Conservation (phyloP, 2,888 invertebrate genomes). For the Cephonodes hylas region DNA sequence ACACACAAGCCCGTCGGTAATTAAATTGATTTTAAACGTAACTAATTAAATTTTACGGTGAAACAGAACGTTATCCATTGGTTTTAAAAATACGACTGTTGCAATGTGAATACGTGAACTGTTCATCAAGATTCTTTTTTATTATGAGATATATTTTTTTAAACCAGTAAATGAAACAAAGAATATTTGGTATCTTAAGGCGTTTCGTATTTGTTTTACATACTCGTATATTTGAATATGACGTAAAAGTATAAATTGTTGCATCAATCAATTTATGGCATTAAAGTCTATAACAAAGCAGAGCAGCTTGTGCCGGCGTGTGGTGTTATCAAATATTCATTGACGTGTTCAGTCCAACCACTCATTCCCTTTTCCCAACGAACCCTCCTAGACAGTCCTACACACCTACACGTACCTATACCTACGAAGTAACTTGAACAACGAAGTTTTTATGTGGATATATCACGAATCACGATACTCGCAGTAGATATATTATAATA, state of each 20-base stretch:
- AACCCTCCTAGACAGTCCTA: conserved; percentile 24
- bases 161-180: too few species aligned
- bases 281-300: neutral
- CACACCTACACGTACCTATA: conserved; percentile 4
- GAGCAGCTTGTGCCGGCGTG: neutral
- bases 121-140: too few species aligned
- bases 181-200: too few species aligned
- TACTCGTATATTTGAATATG: too few species aligned
- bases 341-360: conserved; percentile 24
- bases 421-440: neutral
- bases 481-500: too few species aligned
- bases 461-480: neutral
- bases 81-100: neutral
- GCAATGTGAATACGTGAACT: neutral
- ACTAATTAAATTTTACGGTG: conserved; percentile 29
- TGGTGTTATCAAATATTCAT: conserved; percentile 35
- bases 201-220: too few species aligned
- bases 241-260: neutral
- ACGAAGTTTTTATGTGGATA: neutral
- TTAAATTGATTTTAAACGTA: conserved; percentile 23
- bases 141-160: too few species aligned
- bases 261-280: neutral
- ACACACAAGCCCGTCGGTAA: neutral
- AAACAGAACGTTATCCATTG: conserved; percentile 10
- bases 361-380: conserved; percentile 16